Conservation (phyloP, 1,140 invertebrate genomes). For the Trichonephila clavata region DNA sequence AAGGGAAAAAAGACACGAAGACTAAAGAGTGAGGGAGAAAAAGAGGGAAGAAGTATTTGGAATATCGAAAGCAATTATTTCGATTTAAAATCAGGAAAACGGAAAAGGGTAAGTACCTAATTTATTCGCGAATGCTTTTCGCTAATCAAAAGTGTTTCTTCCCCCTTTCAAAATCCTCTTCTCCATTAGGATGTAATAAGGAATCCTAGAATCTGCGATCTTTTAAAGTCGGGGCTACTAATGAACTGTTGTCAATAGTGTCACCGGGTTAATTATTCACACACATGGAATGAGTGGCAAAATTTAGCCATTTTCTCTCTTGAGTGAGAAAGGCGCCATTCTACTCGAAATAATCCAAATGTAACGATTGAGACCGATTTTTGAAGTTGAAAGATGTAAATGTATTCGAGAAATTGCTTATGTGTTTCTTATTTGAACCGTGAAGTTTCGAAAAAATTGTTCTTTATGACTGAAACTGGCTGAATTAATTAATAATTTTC, state of each 20-base stretch:
- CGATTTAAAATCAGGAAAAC: conserved; percentile 43
- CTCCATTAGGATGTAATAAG: conserved; percentile 48
- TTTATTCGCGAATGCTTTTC: conserved; percentile 49
- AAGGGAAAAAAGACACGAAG: too few species aligned
- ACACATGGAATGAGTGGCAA: neutral
- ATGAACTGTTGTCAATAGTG: conserved; percentile 44
- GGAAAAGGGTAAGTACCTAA: conserved; percentile 32
- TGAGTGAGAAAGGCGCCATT: neutral
- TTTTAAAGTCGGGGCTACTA: conserved; percentile 29
- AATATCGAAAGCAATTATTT: conserved; percentile 51
- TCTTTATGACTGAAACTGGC: too few species aligned
- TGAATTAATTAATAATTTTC: too few species aligned
- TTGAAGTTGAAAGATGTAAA: neutral
- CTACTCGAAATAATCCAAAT: neutral
- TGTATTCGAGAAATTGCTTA: too few species aligned
- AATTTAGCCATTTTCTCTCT: conserved; percentile 2
- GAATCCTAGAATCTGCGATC: conserved; percentile 21
- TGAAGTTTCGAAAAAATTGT: too few species aligned
- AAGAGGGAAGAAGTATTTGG: neutral
- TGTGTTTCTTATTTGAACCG: too few species aligned
- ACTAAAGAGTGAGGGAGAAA: too few species aligned
- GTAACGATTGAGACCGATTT: neutral
- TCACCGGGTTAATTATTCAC: conserved; percentile 57
- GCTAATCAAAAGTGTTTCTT: conserved; percentile 63
- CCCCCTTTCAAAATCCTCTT: conserved; percentile 6